phyloP scores from a whole-genome alignment of 2,888 invertebrate species.

The Agriopis leucophaearia region DNA sequence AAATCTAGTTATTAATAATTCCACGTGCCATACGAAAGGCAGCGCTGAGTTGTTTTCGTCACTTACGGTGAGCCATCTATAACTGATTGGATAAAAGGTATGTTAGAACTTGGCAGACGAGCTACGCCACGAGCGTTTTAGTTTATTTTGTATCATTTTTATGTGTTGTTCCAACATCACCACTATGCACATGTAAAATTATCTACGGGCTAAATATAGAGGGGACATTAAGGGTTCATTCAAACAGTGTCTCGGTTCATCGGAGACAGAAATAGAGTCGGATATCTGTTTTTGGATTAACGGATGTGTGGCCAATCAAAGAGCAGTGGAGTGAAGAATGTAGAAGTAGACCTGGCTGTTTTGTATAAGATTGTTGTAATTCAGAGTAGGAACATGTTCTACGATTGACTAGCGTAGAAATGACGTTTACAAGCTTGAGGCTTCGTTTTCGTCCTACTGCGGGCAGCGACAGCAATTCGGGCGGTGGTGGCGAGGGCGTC shows the following conservation, averaged over 20 bases:
- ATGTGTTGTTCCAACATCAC: slow-evolving; percentile 34
- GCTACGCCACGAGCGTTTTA: neutral
- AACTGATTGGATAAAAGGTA: neutral
- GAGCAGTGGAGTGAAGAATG: neutral
- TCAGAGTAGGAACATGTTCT: neutral
- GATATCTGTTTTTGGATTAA: slow-evolving; percentile 54
- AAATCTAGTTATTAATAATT: too few species aligned
- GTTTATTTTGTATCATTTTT: slow-evolving; percentile 18
- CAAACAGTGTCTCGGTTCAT: slow-evolving; percentile 50
- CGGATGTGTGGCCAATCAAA: slow-evolving; percentile 45
- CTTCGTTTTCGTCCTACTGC: neutral
- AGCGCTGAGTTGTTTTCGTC: too few species aligned
- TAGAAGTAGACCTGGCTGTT: neutral
- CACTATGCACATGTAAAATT: slow-evolving; percentile 48
- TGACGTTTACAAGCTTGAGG: neutral
- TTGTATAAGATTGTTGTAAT: neutral
- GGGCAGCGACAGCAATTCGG: too few species aligned
- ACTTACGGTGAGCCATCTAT: too few species aligned
- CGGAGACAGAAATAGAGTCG: slow-evolving; percentile 53
- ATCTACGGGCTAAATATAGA: slow-evolving; percentile 51
- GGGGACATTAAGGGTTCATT: slow-evolving; percentile 53
- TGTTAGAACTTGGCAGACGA: neutral
- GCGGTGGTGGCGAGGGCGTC: too few species aligned
- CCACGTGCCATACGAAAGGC: too few species aligned
- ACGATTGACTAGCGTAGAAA: neutral